A percentile compares a stretch with the other conserved stretches of the same genome.
phyloP scores from a whole-genome alignment of 2,888 invertebrate species.

The Conus canariensis region DNA sequence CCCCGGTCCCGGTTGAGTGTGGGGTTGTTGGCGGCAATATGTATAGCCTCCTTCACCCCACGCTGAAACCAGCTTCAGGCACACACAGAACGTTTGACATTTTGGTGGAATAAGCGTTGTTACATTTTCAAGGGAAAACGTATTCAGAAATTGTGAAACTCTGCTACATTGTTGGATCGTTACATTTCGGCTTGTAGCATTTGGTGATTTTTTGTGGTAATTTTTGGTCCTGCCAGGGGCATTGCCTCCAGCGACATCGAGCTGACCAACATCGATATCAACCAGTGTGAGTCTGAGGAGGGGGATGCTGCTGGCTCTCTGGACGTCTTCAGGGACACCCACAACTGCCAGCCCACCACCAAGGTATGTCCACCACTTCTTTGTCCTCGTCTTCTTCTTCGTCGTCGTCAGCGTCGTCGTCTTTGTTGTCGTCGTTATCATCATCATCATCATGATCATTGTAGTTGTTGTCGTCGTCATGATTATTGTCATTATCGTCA shows the following conservation, averaged over 20 bases:
- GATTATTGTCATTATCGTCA: conserved; percentile 68
- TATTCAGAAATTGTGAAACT: too few relatives aligned
- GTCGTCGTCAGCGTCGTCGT: neutral
- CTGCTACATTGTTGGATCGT: too few relatives aligned
- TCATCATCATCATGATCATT: conserved; percentile 60
- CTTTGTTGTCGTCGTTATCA: conserved; percentile 60
- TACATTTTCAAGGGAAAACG: too few relatives aligned
- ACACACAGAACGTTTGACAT: too few relatives aligned
- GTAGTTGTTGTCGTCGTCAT: conserved; percentile 54
- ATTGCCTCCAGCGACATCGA: conserved; percentile 78
- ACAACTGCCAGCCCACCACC: conserved; percentile 87
- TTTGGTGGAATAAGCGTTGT: too few relatives aligned
- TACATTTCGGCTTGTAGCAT: too few relatives aligned
- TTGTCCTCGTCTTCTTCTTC: neutral
- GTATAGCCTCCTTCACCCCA: too few relatives aligned
- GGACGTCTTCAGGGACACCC: conserved; percentile 90
- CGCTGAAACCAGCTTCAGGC: too few relatives aligned
- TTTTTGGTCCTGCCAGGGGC: conserved; percentile 60
- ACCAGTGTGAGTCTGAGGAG: conserved; percentile 87
- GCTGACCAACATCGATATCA: conserved; percentile 80
- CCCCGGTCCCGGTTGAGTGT: too few relatives aligned
- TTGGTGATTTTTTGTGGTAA: too few relatives aligned
- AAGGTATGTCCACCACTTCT: conserved; percentile 47
- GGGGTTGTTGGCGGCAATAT: too few relatives aligned
- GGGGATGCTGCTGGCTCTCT: conserved; percentile 82